These are phyloP conservation scores for Halotydeus destructor DNA, from an alignment of 1,140 invertebrate species.

Conservation along the genomic window DNA sequence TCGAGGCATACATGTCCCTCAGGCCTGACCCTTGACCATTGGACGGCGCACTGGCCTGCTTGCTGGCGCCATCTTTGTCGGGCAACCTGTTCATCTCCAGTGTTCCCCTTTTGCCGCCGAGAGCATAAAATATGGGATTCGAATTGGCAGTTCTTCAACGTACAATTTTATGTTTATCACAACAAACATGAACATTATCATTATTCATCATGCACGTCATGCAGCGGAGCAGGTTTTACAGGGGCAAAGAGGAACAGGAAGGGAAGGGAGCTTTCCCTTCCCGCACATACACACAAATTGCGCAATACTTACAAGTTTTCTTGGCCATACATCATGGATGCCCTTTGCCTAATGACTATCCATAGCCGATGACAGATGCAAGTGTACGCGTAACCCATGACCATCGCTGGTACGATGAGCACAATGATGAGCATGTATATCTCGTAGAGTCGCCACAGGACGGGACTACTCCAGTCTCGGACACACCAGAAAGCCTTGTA, in stretches of 20 bases:
- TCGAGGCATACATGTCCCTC: constrained; percentile 8
- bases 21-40: background rate
- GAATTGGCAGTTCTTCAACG: no score
- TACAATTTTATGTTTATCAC: no score
- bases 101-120: background rate
- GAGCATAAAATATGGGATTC: background rate
- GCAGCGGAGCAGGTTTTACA: no score
- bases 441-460: constrained; percentile 36
- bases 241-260: no score
- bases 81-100: background rate
- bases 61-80: background rate
- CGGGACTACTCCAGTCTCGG: constrained; percentile 29
- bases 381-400: constrained; percentile 42
- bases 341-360: constrained; percentile 20
- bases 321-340: constrained; percentile 15
- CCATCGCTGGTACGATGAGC: constrained; percentile 35
- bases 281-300: constrained; percentile 1
- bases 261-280: background rate
- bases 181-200: no score
- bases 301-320: constrained; percentile 3
- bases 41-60: background rate
- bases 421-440: constrained; percentile 41
- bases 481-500: constrained; percentile 38
- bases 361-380: constrained; percentile 43
- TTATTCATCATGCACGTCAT: no score